phyloP scores from a whole-genome alignment of 2,888 invertebrate genomes.

The Alsophila aescularia region DNA sequence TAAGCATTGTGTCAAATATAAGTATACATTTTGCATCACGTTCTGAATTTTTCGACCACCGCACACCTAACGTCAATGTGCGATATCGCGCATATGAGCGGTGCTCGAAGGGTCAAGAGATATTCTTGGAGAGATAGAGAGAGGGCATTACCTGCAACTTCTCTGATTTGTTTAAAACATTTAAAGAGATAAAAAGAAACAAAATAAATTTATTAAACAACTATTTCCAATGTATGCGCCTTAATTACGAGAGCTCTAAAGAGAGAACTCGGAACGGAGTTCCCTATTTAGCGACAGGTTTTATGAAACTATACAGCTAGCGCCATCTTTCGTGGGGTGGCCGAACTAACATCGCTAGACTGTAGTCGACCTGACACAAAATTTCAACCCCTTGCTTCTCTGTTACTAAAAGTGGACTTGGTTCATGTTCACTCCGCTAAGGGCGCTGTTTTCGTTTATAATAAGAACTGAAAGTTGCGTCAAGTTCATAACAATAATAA shows the following conservation, averaged over 20 bases:
- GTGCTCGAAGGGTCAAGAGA: too few relatives aligned
- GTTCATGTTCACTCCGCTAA: constrained; percentile 7
- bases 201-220: too few relatives aligned
- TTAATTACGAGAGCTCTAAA: neutral
- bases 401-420: neutral
- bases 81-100: too few relatives aligned
- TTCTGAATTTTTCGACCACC: too few relatives aligned
- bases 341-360: constrained; percentile 26
- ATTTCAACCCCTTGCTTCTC: neutral
- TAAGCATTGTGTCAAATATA: too few relatives aligned
- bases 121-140: too few relatives aligned
- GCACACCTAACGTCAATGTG: too few relatives aligned
- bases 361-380: neutral
- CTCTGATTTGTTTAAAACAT: too few relatives aligned
- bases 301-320: constrained; percentile 20
- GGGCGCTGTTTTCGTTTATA: neutral
- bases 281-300: neutral
- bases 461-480: neutral
- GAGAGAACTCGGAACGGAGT: neutral
- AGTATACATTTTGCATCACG: too few relatives aligned
- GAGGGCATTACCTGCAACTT: too few relatives aligned
- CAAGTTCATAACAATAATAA: too few relatives aligned
- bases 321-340: constrained; percentile 54
- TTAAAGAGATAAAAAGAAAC: too few relatives aligned
- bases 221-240: neutral